Conservation (phyloP, 2,797 vertebrate genomes). For the Margarornis squamiger region DNA sequence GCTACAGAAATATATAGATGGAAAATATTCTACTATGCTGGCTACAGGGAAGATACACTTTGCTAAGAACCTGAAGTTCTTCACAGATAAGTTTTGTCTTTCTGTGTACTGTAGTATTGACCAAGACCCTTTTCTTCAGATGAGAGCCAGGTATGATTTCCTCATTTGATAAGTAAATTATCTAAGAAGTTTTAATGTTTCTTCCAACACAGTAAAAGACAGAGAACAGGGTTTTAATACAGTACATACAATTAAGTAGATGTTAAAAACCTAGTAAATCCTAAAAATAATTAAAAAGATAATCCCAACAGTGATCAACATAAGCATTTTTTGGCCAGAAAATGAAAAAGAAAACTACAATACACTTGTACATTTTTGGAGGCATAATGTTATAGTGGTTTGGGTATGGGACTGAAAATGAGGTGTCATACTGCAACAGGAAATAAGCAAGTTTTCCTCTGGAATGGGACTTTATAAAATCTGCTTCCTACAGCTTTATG, state of each 20-base stretch:
- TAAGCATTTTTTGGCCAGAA: neutral
- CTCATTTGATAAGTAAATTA: neutral
- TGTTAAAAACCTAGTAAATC: neutral
- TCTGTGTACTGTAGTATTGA: neutral
- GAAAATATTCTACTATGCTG: neutral
- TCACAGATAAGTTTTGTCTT: neutral
- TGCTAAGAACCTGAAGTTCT: neutral
- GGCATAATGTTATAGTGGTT: neutral
- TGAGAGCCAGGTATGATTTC: neutral
- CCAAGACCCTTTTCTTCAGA: neutral
- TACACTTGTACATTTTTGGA: neutral
- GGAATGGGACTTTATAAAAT: neutral
- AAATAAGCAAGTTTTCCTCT: neutral
- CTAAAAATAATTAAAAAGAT: neutral
- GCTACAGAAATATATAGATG: neutral
- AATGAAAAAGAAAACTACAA: neutral
- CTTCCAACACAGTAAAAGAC: neutral
- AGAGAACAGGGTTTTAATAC: neutral
- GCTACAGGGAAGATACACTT: neutral
- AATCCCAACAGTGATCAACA: accelerated
- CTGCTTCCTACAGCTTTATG: neutral
- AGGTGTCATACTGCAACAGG: neutral
- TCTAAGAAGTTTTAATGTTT: neutral
- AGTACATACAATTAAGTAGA: neutral
- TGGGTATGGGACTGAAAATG: neutral